Evolutionary conservation across 1,140 invertebrate genomes (phyloP).

Genomic region (Laupala kohalensis): DNA sequence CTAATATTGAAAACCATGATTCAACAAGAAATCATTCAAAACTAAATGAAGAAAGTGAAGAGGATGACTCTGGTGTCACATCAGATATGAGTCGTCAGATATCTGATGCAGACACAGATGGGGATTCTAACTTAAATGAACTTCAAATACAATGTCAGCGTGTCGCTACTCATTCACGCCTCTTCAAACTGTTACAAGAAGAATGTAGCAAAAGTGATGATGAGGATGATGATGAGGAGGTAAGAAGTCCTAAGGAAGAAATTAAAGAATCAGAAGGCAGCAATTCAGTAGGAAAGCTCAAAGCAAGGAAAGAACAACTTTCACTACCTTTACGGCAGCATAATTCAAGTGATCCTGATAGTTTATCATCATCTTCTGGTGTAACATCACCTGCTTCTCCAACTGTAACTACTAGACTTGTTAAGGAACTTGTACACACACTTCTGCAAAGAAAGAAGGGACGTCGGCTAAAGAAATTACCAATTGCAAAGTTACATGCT

Average conservation of each 20-base stretch:
- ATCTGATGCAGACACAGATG: constrained; percentile 50
- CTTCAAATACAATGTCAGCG: constrained; percentile 47
- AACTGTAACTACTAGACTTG: constrained; percentile 36
- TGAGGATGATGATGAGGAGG: constrained; percentile 22
- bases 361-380: constrained; percentile 29
- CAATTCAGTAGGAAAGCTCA: constrained; percentile 15
- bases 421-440: constrained; percentile 41
- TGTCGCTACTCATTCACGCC: constrained; percentile 54
- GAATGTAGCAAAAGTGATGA: constrained; percentile 32
- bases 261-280: constrained; percentile 23
- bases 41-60: constrained; percentile 37
- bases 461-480: constrained; percentile 33
- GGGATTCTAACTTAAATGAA: constrained; percentile 37
- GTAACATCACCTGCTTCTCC: constrained; percentile 37
- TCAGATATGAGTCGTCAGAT: constrained; percentile 53
- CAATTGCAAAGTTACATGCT: constrained; percentile 39
- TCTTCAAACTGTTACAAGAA: constrained; percentile 50
- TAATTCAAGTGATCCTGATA: constrained; percentile 17
- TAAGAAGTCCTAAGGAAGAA: constrained; percentile 20
- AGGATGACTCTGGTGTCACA: constrained; percentile 57
- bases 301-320: constrained; percentile 21
- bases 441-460: constrained; percentile 37
- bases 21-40: constrained; percentile 25
- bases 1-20: constrained; percentile 9
- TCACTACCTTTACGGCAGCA: constrained; percentile 25